These are phyloP conservation scores for Heliconius hewitsoni DNA, from an alignment of 1,140 invertebrate genomes.

Conservation along the genomic window DNA sequence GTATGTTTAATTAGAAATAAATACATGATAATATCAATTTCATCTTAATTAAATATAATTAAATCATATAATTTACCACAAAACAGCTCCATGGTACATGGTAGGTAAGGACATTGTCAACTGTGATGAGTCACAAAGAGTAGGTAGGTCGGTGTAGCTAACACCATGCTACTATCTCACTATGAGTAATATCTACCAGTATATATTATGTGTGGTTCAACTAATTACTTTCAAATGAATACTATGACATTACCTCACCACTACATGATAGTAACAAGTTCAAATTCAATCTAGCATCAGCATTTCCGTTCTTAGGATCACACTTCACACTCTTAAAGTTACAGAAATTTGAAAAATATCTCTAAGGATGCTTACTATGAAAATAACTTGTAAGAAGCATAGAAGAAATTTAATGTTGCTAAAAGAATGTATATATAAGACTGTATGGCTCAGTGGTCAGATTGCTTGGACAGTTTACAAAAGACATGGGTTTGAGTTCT, in stretches of 20 bases:
- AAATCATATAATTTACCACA: not conserved
- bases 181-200: slow-evolving; percentile 17
- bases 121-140: slow-evolving; percentile 9
- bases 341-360: too few relatives aligned
- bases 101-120: not conserved
- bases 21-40: not conserved
- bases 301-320: not conserved
- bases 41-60: not conserved
- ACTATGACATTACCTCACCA: too few relatives aligned
- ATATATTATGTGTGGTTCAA: not conserved
- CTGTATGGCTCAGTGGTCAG: too few relatives aligned
- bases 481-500: too few relatives aligned
- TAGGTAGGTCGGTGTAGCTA: slow-evolving; percentile 14
- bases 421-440: too few relatives aligned
- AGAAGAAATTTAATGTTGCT: too few relatives aligned
- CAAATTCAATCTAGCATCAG: not conserved
- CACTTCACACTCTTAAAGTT: too few relatives aligned
- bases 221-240: not conserved
- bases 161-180: slow-evolving; percentile 20
- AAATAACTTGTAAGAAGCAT: too few relatives aligned
- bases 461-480: too few relatives aligned
- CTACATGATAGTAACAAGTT: not conserved
- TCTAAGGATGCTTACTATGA: too few relatives aligned
- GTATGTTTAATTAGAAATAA: too few relatives aligned
- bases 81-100: not conserved